phyloP scores from a whole-genome alignment of 2,113 vertebrate genomes.

The Anhinga rufa region DNA sequence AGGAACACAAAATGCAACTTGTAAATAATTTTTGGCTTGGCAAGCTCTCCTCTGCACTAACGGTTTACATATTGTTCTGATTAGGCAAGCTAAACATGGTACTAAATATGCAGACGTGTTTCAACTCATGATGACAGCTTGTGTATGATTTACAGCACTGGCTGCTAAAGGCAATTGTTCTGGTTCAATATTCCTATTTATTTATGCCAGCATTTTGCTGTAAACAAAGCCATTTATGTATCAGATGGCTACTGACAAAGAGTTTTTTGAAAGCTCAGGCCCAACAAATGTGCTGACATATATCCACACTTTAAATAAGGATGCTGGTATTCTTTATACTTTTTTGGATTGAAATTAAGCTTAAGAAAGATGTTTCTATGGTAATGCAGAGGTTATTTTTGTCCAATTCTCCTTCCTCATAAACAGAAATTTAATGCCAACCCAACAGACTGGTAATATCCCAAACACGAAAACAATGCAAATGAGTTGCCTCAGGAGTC shows the following conservation, averaged over 20 bases:
- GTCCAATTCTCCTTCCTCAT: not conserved
- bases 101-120: constrained; percentile 62
- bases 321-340: not conserved
- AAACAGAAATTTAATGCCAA: not conserved
- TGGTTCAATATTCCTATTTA: constrained; percentile 75
- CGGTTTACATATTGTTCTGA: constrained; percentile 70
- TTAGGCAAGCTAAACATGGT: constrained; percentile 70
- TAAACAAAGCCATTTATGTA: constrained; percentile 67
- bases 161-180: constrained; percentile 70
- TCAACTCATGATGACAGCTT: constrained; percentile 72
- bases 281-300: not conserved
- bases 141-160: constrained; percentile 69
- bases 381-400: not conserved
- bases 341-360: constrained; percentile 28
- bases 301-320: constrained; percentile 5
- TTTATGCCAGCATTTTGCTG: constrained; percentile 65
- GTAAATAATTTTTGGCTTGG: constrained; percentile 76
- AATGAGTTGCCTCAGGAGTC: not conserved
- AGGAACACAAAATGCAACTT: constrained; percentile 67
- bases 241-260: constrained; percentile 63
- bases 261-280: constrained; percentile 23
- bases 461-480: not conserved
- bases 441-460: not conserved
- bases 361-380: not conserved
- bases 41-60: constrained; percentile 51